Evolutionary conservation across 2,797 vertebrate genomes (phyloP).

Genomic region (Hippoglossus hippoglossus): DNA sequence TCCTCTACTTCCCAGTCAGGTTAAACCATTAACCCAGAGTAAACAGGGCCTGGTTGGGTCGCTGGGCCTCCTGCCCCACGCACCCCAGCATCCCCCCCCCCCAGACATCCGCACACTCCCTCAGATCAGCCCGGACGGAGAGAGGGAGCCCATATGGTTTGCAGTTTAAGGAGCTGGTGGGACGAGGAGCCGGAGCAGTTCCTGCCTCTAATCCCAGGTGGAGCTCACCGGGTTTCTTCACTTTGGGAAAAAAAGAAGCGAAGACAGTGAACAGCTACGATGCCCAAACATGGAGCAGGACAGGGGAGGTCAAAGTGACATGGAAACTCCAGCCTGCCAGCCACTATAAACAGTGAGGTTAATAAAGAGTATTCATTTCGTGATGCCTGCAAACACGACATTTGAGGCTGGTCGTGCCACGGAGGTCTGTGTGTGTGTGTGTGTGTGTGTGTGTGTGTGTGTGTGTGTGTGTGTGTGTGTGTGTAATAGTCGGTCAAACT

Average conservation of each 20-base stretch:
- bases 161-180: constrained; percentile 60
- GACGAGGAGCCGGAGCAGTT: constrained; percentile 58
- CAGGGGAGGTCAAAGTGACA: constrained; percentile 47
- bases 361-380: constrained; percentile 43
- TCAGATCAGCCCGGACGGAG: constrained; percentile 26
- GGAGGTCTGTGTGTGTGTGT: constrained; percentile 35
- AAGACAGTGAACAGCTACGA: constrained; percentile 41
- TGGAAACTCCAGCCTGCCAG: constrained; percentile 51
- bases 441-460: background rate
- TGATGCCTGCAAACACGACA: constrained; percentile 36
- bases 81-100: constrained; percentile 58
- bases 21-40: constrained; percentile 66
- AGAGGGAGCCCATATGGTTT: constrained; percentile 72
- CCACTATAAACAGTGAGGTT: constrained; percentile 46
- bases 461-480: background rate
- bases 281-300: constrained; percentile 46
- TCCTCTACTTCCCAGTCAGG: constrained; percentile 57
- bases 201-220: constrained; percentile 67
- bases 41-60: constrained; percentile 66
- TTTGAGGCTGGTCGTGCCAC: background rate
- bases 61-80: background rate
- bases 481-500: constrained; percentile 45
- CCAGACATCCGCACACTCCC: constrained; percentile 42
- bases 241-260: constrained; percentile 24
- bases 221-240: constrained; percentile 36